Percentiles rank a stretch among this genome's conserved stretches.
phyloP scores from a whole-genome alignment of 2,113 vertebrate genomes.

The Tragelaphus buxtoni region DNA sequence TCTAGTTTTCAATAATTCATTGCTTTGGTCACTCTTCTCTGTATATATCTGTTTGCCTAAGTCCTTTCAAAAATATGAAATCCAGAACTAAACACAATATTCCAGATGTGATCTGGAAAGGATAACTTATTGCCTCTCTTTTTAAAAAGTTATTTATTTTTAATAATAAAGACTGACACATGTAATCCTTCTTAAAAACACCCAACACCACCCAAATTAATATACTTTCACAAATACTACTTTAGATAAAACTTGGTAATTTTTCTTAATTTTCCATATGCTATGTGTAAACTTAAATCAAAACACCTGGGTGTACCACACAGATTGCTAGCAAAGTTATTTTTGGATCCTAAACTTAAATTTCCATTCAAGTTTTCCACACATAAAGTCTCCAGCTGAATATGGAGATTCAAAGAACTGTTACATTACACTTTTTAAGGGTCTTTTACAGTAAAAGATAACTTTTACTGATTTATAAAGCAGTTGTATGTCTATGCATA shows the following conservation, averaged over 20 bases:
- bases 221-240: constrained; percentile 40
- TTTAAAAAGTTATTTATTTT: neutral
- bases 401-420: constrained; percentile 50
- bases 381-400: constrained; percentile 67
- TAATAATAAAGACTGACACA: neutral
- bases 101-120: neutral
- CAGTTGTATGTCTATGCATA: constrained; percentile 37
- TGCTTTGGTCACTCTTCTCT: neutral
- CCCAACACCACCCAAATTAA: neutral
- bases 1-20: neutral
- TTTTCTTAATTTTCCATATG: constrained; percentile 53
- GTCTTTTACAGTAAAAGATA: constrained; percentile 56
- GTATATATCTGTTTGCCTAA: neutral
- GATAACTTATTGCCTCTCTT: neutral
- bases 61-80: neutral
- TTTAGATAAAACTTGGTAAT: constrained; percentile 59
- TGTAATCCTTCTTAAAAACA: constrained; percentile 7
- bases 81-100: neutral
- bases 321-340: constrained; percentile 63
- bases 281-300: constrained; percentile 64
- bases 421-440: constrained; percentile 57
- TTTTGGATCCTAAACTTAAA: constrained; percentile 71
- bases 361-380: constrained; percentile 76
- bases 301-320: constrained; percentile 71
- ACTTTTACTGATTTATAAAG: constrained; percentile 59